A percentile compares a stretch with the other conserved stretches of the same genome.
phyloP scores from a whole-genome alignment of 2,113 vertebrate species.

The Alces alces region DNA sequence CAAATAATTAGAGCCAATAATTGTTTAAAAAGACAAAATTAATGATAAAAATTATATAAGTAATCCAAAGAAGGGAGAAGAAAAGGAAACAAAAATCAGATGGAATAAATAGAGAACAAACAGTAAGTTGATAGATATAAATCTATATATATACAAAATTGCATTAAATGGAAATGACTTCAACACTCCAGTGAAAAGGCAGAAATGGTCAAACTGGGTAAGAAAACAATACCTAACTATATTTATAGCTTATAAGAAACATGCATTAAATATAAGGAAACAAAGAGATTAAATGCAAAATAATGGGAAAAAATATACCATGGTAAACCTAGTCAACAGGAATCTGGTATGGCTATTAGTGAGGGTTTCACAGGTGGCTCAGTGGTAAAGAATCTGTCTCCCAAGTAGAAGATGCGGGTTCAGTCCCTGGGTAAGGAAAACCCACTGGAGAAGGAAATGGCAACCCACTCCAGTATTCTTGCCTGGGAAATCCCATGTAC shows the following conservation, averaged over 20 bases:
- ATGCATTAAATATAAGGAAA: conserved; percentile 11
- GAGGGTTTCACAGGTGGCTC: background rate
- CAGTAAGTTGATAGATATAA: background rate
- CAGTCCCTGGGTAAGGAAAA: background rate
- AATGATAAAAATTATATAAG: background rate
- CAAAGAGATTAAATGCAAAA: background rate
- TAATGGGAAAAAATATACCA: background rate
- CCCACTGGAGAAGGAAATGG: background rate
- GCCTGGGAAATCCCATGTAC: background rate
- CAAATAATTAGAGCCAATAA: background rate
- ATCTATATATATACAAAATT: conserved; percentile 3
- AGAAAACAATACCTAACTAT: background rate
- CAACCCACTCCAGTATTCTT: background rate
- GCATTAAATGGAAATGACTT: background rate
- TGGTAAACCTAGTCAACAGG: background rate
- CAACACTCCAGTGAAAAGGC: background rate
- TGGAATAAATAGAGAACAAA: conserved; percentile 29
- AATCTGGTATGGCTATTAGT: background rate
- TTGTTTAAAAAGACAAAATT: background rate
- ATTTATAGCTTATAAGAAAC: background rate
- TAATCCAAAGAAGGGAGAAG: background rate
- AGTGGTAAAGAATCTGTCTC: background rate
- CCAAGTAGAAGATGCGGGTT: background rate
- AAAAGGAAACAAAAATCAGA: conserved; percentile 8
- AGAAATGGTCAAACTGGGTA: background rate